phyloP scores from a whole-genome alignment of 2,888 invertebrate species.

The Phyllotreta striolata region DNA sequence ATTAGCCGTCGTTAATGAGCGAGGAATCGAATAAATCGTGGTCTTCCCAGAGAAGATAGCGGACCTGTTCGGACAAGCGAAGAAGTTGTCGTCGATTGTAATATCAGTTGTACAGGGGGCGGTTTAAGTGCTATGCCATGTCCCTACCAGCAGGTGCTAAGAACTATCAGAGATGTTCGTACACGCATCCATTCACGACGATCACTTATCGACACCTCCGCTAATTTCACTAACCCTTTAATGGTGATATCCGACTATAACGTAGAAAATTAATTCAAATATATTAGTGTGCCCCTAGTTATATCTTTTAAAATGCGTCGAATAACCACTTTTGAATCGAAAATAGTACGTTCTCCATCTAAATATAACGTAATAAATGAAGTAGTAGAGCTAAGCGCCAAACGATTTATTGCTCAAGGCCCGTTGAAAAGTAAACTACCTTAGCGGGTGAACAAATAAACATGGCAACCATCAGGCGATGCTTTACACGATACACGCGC shows the following conservation, averaged over 20 bases:
- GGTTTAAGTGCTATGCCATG: slow-evolving; percentile 54
- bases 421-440: slow-evolving; percentile 54
- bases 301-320: too few relatives aligned
- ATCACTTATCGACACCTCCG: slow-evolving; percentile 35
- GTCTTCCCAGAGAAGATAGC: slow-evolving; percentile 35
- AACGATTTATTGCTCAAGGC: slow-evolving; percentile 55
- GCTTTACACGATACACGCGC: slow-evolving; percentile 48
- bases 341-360: slow-evolving; percentile 22
- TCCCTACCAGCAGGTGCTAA: slow-evolving; percentile 47
- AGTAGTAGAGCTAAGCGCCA: slow-evolving; percentile 42
- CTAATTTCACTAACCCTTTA: slow-evolving; percentile 27
- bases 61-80: slow-evolving; percentile 39
- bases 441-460: slow-evolving; percentile 54
- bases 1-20: slow-evolving; percentile 18
- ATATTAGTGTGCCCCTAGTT: too few relatives aligned
- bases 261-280: too few relatives aligned
- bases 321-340: slow-evolving; percentile 3
- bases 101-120: slow-evolving; percentile 49
- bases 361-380: slow-evolving; percentile 35
- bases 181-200: slow-evolving; percentile 3
- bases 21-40: slow-evolving; percentile 18
- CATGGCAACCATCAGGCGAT: slow-evolving; percentile 48
- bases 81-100: slow-evolving; percentile 45
- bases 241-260: not conserved
- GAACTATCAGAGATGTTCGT: slow-evolving; percentile 36